These are phyloP conservation scores for Muscicapa comitata DNA, from an alignment of 2,797 vertebrate species.

Conservation along the genomic window DNA sequence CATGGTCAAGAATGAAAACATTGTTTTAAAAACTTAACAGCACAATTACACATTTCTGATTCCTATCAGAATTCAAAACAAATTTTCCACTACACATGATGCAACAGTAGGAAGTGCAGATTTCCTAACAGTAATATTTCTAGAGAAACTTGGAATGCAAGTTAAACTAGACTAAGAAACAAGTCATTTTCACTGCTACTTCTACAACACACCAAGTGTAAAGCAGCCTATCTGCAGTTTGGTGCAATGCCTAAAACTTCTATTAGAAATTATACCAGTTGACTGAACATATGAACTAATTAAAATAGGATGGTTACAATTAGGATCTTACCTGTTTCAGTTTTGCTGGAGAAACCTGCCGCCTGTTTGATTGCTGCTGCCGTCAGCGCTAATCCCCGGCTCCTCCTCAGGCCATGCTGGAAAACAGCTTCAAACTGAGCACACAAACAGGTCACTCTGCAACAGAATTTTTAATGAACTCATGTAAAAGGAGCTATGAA, in stretches of 20 bases:
- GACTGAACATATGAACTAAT: neutral
- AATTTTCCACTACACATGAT: neutral
- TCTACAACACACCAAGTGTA: neutral
- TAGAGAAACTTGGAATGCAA: neutral
- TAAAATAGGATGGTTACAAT: neutral
- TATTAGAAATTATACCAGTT: neutral
- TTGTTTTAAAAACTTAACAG: neutral
- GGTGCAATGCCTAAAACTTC: neutral
- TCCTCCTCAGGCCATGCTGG: constrained; percentile 94
- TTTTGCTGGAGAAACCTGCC: constrained; percentile 91
- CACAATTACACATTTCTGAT: neutral
- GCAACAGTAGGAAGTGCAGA: neutral
- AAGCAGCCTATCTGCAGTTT: neutral
- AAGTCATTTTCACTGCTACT: neutral
- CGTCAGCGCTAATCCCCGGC: constrained; percentile 88
- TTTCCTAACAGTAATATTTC: neutral
- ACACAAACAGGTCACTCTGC: constrained; percentile 95
- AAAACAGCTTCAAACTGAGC: constrained; percentile 95
- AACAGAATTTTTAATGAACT: constrained; percentile 7
- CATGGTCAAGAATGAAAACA: neutral
- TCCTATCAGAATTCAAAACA: neutral
- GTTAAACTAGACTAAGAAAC: neutral
- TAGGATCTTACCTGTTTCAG: constrained; percentile 84
- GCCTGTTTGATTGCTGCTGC: constrained; percentile 95
- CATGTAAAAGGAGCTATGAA: neutral